Conservation (phyloP, 2,113 vertebrate genomes). For the Carettochelys insculpta region DNA sequence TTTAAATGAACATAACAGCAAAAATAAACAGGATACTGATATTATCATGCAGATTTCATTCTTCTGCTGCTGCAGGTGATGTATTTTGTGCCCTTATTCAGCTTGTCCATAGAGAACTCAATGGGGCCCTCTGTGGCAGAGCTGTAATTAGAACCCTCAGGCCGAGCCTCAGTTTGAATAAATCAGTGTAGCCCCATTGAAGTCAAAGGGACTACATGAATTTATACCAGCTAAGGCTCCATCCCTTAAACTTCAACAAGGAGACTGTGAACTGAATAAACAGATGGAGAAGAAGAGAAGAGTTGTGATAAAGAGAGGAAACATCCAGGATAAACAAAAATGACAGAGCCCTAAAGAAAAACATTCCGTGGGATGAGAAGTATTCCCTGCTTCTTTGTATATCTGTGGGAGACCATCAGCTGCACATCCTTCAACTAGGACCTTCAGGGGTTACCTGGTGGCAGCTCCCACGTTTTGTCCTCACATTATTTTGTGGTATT, state of each 20-base stretch:
- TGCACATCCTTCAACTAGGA: background rate
- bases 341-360: fast-evolving
- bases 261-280: background rate
- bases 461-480: background rate
- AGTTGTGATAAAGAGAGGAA: fast-evolving
- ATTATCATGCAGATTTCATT: conserved; percentile 14
- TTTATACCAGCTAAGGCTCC: background rate
- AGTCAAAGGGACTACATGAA: background rate
- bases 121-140: background rate
- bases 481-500: background rate
- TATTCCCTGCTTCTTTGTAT: background rate
- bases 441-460: conserved; percentile 10
- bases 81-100: background rate
- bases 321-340: background rate
- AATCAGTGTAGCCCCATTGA: fast-evolving
- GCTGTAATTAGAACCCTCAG: conserved; percentile 2
- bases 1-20: conserved; percentile 16
- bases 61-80: background rate
- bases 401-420: background rate
- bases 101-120: background rate
- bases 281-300: background rate
- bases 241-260: background rate
- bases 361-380: background rate
- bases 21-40: background rate
- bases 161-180: background rate